Conservation (phyloP, 2,113 vertebrate genomes). For the Malurus cyaneus region DNA sequence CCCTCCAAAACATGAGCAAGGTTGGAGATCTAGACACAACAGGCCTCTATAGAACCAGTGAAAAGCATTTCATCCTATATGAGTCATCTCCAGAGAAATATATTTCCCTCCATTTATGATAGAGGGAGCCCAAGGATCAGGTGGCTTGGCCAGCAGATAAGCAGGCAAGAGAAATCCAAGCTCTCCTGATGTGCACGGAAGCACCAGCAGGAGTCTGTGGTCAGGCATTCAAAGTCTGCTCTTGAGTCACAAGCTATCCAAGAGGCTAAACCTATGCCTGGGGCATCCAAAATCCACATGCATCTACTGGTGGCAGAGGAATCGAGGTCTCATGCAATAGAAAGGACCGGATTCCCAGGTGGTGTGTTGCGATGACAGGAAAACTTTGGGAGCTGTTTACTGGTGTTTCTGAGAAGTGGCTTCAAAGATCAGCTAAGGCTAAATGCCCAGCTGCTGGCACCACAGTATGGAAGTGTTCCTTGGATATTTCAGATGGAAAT, state of each 20-base stretch:
- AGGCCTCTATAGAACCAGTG: rapidly evolving
- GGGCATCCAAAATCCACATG: not conserved
- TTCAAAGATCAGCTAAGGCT: not conserved
- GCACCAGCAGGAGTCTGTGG: not conserved
- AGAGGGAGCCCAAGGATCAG: not conserved
- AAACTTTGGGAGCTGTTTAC: not conserved
- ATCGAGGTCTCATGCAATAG: not conserved
- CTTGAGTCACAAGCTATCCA: not conserved
- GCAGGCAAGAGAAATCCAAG: not conserved
- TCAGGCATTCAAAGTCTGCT: not conserved
- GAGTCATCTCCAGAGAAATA: not conserved
- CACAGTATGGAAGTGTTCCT: not conserved
- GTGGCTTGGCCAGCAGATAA: not conserved
- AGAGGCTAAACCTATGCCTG: not conserved
- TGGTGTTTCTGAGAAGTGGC: not conserved
- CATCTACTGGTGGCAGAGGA: not conserved
- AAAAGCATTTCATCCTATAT: not conserved
- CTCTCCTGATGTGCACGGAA: rapidly evolving
- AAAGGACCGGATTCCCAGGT: not conserved
- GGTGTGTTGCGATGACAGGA: not conserved
- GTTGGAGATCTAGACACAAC: not conserved
- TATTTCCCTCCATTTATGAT: not conserved
- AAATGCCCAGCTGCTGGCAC: not conserved
- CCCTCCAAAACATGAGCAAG: not conserved
- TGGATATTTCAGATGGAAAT: not conserved